Conservation (phyloP, 2,888 invertebrate species). For the Caenorhabditis uteleia region DNA sequence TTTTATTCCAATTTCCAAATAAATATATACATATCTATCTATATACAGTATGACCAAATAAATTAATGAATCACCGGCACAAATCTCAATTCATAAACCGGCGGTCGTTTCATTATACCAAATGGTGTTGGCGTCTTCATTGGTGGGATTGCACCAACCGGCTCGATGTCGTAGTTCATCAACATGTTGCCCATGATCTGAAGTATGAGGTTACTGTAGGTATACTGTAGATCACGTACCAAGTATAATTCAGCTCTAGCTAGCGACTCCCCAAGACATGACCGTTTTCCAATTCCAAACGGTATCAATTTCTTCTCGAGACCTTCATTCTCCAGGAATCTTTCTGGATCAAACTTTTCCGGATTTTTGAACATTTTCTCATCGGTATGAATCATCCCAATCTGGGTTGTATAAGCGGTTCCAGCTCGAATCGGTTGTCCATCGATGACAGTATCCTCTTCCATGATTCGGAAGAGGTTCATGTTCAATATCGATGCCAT, state of each 20-base stretch:
- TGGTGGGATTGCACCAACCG: conserved; percentile 19
- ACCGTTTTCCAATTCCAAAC: conserved; percentile 49
- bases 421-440: conserved; percentile 28
- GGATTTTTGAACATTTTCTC: conserved; percentile 30
- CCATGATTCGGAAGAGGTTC: conserved; percentile 16
- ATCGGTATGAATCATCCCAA: conserved; percentile 38
- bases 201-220: not conserved
- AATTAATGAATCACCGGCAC: no score
- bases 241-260: conserved; percentile 49
- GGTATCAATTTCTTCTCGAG: conserved; percentile 39
- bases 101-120: conserved; percentile 31
- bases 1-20: no score
- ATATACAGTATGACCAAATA: no score
- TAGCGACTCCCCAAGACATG: conserved; percentile 47
- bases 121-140: conserved; percentile 18
- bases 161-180: conserved; percentile 28
- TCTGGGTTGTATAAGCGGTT: conserved; percentile 28
- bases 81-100: conserved; percentile 14
- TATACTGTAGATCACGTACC: conserved; percentile 19
- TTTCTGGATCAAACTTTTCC: conserved; percentile 33
- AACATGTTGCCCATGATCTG: conserved; percentile 49
- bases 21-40: no score
- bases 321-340: conserved; percentile 28
- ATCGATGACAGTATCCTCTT: conserved; percentile 20
- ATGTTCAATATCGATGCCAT: conserved; percentile 36